A percentile compares a stretch with the other conserved stretches of the same genome.
Conservation (phyloP, 2,797 vertebrate genomes). For the Tapirus indicus region DNA sequence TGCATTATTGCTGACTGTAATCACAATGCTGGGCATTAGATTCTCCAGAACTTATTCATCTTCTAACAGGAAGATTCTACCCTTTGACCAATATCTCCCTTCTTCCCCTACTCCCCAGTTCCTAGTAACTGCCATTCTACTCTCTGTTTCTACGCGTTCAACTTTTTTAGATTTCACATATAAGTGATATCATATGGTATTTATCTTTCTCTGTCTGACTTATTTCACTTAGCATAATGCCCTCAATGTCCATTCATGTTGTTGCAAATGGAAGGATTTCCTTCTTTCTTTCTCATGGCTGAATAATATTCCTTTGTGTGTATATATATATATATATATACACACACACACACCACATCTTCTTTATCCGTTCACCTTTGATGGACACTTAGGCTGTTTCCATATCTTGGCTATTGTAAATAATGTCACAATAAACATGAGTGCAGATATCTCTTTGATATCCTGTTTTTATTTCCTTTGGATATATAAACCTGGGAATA, state of each 20-base stretch:
- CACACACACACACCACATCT: background rate
- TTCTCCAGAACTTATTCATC: background rate
- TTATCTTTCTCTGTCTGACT: background rate
- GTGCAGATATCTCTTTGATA: background rate
- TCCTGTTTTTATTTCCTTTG: background rate
- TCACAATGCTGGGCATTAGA: background rate
- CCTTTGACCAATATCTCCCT: background rate
- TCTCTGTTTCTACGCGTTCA: background rate
- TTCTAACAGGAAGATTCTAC: background rate
- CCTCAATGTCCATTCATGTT: background rate
- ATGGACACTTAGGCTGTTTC: background rate
- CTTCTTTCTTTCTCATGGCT: background rate
- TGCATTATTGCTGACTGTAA: background rate
- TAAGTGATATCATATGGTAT: background rate
- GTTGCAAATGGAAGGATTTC: background rate
- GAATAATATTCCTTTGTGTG: background rate
- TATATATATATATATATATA: too few species aligned
- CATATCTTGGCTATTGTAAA: background rate
- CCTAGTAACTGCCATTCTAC: background rate
- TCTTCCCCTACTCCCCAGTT: background rate
- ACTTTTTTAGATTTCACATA: background rate
- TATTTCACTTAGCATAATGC: background rate
- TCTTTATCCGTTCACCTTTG: background rate
- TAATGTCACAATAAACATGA: background rate
- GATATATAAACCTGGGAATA: background rate